These are phyloP conservation scores for Thera britannica DNA, from an alignment of 2,888 invertebrate genomes.

Conservation along the genomic window DNA sequence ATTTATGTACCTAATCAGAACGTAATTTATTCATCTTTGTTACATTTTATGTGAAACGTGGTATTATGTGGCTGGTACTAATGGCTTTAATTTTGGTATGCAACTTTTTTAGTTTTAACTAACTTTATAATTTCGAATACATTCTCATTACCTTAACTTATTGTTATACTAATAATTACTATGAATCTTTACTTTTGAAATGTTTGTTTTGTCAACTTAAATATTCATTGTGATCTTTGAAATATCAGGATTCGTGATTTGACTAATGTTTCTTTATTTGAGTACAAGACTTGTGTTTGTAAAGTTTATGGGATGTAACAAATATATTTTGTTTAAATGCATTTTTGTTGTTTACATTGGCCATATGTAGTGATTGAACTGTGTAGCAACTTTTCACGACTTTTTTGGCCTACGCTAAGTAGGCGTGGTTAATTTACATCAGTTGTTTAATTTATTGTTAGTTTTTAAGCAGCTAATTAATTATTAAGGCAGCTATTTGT, in stretches of 20 bases:
- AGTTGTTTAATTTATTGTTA: not conserved
- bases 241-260: not conserved
- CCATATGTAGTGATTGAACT: no score
- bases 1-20: conserved; percentile 26
- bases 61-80: conserved; percentile 32
- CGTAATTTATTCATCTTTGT: conserved; percentile 16
- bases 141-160: conserved; percentile 4
- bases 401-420: no score
- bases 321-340: no score
- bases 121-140: conserved; percentile 7
- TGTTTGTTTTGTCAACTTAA: no score
- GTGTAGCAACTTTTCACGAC: no score
- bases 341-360: no score
- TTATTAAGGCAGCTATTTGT: not conserved
- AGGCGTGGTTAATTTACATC: no score
- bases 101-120: conserved; percentile 22
- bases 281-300: no score
- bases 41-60: conserved; percentile 32
- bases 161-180: no score
- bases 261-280: not conserved
- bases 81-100: conserved; percentile 44
- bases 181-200: no score
- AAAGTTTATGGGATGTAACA: no score
- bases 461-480: conserved; percentile 2
- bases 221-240: not conserved